These are phyloP conservation scores for Brachionus rubens DNA, from an alignment of 1,140 invertebrate species.

Conservation along the genomic window DNA sequence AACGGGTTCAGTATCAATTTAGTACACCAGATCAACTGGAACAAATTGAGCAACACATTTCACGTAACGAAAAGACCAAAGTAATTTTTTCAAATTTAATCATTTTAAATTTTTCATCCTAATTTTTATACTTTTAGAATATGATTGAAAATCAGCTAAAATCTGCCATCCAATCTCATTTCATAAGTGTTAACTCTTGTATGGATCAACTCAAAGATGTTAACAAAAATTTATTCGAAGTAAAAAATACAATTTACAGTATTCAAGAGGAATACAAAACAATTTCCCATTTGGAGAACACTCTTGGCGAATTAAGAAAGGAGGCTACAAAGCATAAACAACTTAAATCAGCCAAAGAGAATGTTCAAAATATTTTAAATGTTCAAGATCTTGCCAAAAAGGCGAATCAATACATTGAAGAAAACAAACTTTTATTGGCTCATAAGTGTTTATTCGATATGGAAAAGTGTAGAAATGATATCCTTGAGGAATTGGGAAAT, in stretches of 20 bases:
- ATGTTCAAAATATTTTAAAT: conserved; percentile 45
- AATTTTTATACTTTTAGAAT: neutral
- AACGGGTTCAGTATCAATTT: conserved; percentile 16
- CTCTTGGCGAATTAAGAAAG: conserved; percentile 32
- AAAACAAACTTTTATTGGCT: conserved; percentile 31
- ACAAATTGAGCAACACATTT: conserved; percentile 42
- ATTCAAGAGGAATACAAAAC: conserved; percentile 34
- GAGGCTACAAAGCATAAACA: conserved; percentile 34
- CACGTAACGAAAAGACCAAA: conserved; percentile 7
- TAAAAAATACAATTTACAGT: conserved; percentile 25
- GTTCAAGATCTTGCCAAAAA: conserved; percentile 12
- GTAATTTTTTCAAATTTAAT: neutral
- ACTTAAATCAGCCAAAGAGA: conserved; percentile 27
- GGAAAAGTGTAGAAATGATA: conserved; percentile 42
- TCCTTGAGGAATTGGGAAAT: conserved; percentile 25
- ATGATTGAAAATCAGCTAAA: conserved; percentile 29
- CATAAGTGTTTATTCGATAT: conserved; percentile 42
- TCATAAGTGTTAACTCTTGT: conserved; percentile 40
- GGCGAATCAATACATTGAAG: conserved; percentile 27
- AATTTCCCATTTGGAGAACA: conserved; percentile 39
- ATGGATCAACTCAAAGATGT: conserved; percentile 33
- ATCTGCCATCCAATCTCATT: conserved; percentile 43
- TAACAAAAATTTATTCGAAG: conserved; percentile 12
- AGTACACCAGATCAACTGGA: conserved; percentile 35
- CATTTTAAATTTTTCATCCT: neutral